Base-by-base conservation (phyloP, 2,113 vertebrate genomes). In the Zosterops japonicus region DNA sequence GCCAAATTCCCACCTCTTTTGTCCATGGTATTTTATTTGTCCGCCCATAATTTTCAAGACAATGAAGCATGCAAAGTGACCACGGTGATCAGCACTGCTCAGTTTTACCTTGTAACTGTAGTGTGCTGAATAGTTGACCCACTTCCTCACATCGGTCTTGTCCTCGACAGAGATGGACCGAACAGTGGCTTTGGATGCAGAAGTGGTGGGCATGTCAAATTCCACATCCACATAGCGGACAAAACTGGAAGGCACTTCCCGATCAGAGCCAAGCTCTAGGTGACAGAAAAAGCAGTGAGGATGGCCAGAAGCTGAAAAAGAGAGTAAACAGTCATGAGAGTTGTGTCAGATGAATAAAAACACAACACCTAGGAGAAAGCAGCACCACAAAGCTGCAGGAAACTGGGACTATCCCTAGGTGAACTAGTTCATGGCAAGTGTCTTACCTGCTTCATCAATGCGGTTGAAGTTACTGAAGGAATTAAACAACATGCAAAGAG, bases 221-320 rank as follows among this genome's bases (percentile, higher is more conserved):
- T 99, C 99, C 27, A 99, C 98, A 36, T 98, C 97, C 46, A 98
- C 97, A 2, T 98, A 96, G 77, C 53, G 97, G 76, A 98, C 96
- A 96, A 99, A 99, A 79, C 86, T 98, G 68, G 96, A 97, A 89
- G 99, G 99, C 95, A 99, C 98, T 97, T 99, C 99, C 87, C 97
- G 97, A 97, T 99, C 98, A 50, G 99, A 99, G 52, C 98, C 99
- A 95, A 99, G 98, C 96, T 99, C 99, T 68, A 99, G 94, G 83
- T 98, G 99, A 92, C 98, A 99, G 97, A 98, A 99, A 96, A 99
- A 99, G 80, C 98, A 99, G 97, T 99, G 99, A 82, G 99, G 99
- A 93, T 99, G 98, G 65, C 98, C 98, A 84, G 98, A 98, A 75
- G 97, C 99, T 98, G 89, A 50, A 88, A 96, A 83, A 93, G 69